Evolutionary conservation across 2,113 vertebrate species (phyloP), one percentile per base, ranked within the genome.

Genomic region (Oryzias javanicus): DNA sequence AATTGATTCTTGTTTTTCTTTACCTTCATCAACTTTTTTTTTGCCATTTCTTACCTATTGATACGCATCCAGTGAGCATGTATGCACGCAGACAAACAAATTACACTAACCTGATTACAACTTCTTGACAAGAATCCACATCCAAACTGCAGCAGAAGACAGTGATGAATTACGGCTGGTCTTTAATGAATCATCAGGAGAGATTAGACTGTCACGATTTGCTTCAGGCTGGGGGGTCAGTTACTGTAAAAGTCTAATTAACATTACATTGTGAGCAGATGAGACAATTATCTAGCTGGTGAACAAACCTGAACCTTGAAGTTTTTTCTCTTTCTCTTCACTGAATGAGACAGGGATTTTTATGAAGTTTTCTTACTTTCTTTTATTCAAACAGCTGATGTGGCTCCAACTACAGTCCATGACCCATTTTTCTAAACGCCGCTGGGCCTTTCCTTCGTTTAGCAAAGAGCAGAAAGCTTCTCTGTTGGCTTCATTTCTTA

Each of bases 361-460:
- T 27, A 4, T 15, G 6, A 63, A 67, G 55, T 49, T 58, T 22
- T 40, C 27, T 55, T 24, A 47, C 35, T 10, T 46, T 46, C 53
- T 19, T 74, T 64, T 50, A 80, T 85, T 86, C 68, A 86, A 58
- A 70, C 64, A 59, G 65, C 63, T 75, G 61, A 74, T 75, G 18
- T 25, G 57, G 51, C 52, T 74, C 63, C 10, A 66, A 67, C 64
- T 46, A 19, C 6, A 18, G 46, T 18, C 55, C 49, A 76, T 80
- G 81, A 85, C 81, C 80, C 79, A 12, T 16, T 88, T 87, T 81
- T 55, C 51, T 19, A 12, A 10, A 35, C 8, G 35, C 40, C 27
- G 59, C 55, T 47, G 16, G 42, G 86, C 62, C 71, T 70, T 75
- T 55, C 44, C 67, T 69, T 71, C 56, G 57, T 62, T 64, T 49